A percentile compares a stretch with the other conserved stretches of the same genome.
Conservation (phyloP, 2,888 invertebrate genomes). For the Pollenia angustigena region DNA sequence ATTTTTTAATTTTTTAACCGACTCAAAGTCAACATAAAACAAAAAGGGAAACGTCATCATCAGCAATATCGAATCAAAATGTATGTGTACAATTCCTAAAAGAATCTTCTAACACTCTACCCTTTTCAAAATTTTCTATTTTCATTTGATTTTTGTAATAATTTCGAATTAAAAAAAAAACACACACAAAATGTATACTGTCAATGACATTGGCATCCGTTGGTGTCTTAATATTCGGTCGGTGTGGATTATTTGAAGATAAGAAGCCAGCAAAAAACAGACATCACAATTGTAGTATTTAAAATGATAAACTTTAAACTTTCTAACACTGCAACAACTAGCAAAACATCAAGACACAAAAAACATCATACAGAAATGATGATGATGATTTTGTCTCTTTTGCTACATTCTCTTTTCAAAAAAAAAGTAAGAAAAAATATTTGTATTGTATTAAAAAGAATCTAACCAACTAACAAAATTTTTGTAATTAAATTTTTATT, state of each 20-base stretch:
- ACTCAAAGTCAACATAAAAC: slow-evolving; percentile 33
- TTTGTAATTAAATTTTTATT: slow-evolving; percentile 66
- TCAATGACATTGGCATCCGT: slow-evolving; percentile 73
- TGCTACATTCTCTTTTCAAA: slow-evolving; percentile 8
- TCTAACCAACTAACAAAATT: slow-evolving; percentile 19
- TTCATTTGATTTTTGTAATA: slow-evolving; percentile 33
- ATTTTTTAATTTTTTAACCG: slow-evolving; percentile 44
- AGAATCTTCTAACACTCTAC: slow-evolving; percentile 54
- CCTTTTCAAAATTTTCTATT: slow-evolving; percentile 52
- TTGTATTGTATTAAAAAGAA: slow-evolving; percentile 30
- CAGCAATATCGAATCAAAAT: neutral
- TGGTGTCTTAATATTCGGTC: slow-evolving; percentile 70
- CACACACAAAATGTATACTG: slow-evolving; percentile 70
- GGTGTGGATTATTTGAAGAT: slow-evolving; percentile 36
- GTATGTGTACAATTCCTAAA: slow-evolving; percentile 3
- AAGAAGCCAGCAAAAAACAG: neutral
- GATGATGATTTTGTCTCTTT: slow-evolving; percentile 3
- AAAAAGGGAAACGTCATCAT: slow-evolving; percentile 44
- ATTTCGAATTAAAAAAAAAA: slow-evolving; percentile 67
- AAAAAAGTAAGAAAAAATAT: neutral
- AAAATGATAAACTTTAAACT: slow-evolving; percentile 64
- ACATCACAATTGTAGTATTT: slow-evolving; percentile 11
- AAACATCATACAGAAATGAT: neutral
- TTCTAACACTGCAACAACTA: slow-evolving; percentile 20
- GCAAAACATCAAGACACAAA: neutral